Conservation (phyloP, 2,113 vertebrate genomes). For the Syngnathoides biaculeatus region DNA sequence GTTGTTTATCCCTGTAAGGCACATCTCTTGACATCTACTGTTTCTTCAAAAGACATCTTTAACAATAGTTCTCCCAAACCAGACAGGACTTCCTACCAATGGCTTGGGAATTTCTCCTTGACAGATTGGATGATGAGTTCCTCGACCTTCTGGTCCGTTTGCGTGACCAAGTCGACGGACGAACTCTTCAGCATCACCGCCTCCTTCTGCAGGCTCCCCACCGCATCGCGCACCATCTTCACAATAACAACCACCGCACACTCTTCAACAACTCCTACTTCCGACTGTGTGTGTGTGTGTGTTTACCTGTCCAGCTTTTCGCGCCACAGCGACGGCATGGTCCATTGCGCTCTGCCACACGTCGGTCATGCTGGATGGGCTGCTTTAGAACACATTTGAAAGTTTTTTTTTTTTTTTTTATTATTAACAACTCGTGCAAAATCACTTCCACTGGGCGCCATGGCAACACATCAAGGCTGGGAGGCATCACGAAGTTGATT, state of each 20-base stretch:
- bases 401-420: too few relatives aligned
- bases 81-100: conserved; percentile 73
- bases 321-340: conserved; percentile 64
- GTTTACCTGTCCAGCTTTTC: conserved; percentile 60
- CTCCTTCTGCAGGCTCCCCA: conserved; percentile 73
- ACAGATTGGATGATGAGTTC: conserved; percentile 86
- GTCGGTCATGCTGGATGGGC: conserved; percentile 57
- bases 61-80: too few relatives aligned
- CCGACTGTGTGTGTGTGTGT: too few relatives aligned
- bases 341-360: conserved; percentile 69
- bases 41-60: too few relatives aligned
- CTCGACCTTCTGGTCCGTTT: conserved; percentile 95
- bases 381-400: not conserved
- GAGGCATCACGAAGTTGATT: not conserved
- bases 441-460: not conserved
- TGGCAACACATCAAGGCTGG: not conserved
- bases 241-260: not conserved
- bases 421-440: too few relatives aligned
- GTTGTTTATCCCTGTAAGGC: too few relatives aligned
- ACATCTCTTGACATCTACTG: too few relatives aligned
- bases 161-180: conserved; percentile 88
- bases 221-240: conserved; percentile 82
- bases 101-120: conserved; percentile 87
- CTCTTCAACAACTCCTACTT: not conserved
- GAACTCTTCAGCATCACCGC: conserved; percentile 89